phyloP scores from a whole-genome alignment of 2,888 invertebrate species.

The Leptopilina syphax region DNA sequence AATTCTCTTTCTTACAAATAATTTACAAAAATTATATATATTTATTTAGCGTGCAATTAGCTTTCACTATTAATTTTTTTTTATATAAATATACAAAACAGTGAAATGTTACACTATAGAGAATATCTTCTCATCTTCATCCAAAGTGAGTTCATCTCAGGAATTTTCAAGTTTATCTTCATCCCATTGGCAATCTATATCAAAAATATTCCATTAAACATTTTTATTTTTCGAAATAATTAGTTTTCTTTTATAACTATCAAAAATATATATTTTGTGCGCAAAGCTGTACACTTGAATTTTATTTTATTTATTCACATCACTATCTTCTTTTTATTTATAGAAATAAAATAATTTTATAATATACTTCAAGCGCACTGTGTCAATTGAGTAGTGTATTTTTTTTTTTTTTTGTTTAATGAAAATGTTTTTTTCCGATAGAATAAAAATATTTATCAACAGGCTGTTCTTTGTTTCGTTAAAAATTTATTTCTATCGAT shows the following conservation, averaged over 20 bases:
- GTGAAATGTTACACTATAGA: background rate
- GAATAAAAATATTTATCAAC: constrained; percentile 6
- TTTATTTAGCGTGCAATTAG: background rate
- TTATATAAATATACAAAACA: background rate
- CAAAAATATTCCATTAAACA: constrained; percentile 66
- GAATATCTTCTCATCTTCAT: background rate
- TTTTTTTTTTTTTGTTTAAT: background rate
- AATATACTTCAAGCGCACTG: background rate
- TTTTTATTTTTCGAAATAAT: constrained; percentile 30
- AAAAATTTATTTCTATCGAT: background rate
- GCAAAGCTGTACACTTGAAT: constrained; percentile 19
- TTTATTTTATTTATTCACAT: background rate
- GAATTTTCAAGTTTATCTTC: constrained; percentile 60
- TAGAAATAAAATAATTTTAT: too few species aligned
- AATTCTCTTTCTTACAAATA: background rate
- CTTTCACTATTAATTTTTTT: background rate
- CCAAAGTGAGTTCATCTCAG: constrained; percentile 68
- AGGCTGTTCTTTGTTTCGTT: background rate
- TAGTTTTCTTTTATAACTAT: background rate
- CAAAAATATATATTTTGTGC: background rate
- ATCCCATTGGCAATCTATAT: constrained; percentile 70
- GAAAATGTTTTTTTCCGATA: too few species aligned
- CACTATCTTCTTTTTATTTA: too few species aligned
- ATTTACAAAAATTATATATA: background rate
- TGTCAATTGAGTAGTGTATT: background rate